Percentiles rank a stretch among this genome's conserved stretches.
These are phyloP conservation scores for Philypnodon macrostomus DNA, from an alignment of 2,797 vertebrate genomes.

Conservation along the genomic window DNA sequence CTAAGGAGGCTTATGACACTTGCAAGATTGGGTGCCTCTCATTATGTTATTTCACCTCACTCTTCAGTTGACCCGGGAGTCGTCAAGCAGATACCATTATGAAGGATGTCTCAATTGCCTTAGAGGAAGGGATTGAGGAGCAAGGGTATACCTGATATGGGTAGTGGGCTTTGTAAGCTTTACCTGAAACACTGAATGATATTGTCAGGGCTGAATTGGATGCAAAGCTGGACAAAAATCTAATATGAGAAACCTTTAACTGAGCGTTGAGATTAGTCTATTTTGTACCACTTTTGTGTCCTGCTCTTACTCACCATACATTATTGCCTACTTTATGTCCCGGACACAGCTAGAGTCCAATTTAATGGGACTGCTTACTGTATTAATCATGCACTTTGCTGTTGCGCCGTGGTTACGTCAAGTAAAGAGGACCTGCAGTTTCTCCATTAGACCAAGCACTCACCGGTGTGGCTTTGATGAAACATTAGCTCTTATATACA, in stretches of 20 bases:
- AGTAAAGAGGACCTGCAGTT: constrained; percentile 24
- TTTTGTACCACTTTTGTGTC: neutral
- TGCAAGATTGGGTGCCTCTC: constrained; percentile 18
- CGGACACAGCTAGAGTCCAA: constrained; percentile 25
- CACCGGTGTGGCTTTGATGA: constrained; percentile 24
- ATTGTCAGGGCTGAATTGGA: neutral
- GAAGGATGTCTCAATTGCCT: constrained; percentile 11
- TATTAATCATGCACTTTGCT: constrained; percentile 33
- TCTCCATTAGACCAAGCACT: constrained; percentile 35
- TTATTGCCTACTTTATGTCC: constrained; percentile 20
- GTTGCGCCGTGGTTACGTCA: constrained; percentile 68
- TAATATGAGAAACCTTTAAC: neutral
- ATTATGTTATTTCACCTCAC: constrained; percentile 10
- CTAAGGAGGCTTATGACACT: constrained; percentile 34
- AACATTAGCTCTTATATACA: constrained; percentile 28
- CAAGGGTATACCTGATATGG: neutral
- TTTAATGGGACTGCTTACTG: constrained; percentile 18
- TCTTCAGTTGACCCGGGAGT: constrained; percentile 9
- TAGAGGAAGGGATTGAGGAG: neutral
- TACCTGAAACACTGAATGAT: neutral
- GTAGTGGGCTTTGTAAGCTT: neutral
- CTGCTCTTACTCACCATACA: constrained; percentile 6
- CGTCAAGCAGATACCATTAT: neutral
- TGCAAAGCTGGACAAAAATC: neutral
- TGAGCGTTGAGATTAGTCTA: neutral